Evolutionary conservation across 2,888 invertebrate species (phyloP), one percentile per base, ranked within the genome.

Genomic region (Pandemis corylana): DNA sequence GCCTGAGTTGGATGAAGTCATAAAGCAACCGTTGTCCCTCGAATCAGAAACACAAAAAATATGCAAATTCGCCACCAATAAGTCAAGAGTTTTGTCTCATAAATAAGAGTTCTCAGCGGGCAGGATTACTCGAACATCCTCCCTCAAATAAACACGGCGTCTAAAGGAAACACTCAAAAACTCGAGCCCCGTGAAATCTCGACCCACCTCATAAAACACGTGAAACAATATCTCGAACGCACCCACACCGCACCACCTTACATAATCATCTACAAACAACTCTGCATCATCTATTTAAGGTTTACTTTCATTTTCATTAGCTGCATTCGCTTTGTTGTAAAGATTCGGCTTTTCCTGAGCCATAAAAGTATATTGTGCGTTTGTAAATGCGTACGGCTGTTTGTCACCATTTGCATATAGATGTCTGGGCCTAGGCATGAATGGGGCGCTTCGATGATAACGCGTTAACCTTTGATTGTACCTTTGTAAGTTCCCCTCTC

Each of bases 281-380:
- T 71, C 71, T 81, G 78, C 70, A 7, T 6, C 63, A 61, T 69
- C 5, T 2, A 0, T n/a, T 56, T 80, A 86, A 80, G 80, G 81
- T 79, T 74, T 63, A 81, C 66, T 77, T 78, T 84, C 69, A n/a
- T 20, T 56, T 9, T n/a, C 49, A n/a, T n/a, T 15, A n/a, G 28
- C 3, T 68, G 78, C 44, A 78, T 65, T 15, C 49, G 49, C 80
- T 81, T 76, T 36, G 70, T 86, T 82, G 87, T 80, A 79, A 81
- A 84, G 81, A 85, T 86, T 88, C 84, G 89, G 88, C 89, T 92
- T 91, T 92, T 92, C 91, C 89, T 90, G 87, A 83, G 85, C 88
- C 89, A 91, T 94, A 93, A 94, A 94, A 94, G 88, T 93, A 93
- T 93, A 94, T 94, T 91, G 93, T 92, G 92, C 93, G 93, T 91